phyloP scores from a whole-genome alignment of 2,888 invertebrate species.

The Seira ritae region DNA sequence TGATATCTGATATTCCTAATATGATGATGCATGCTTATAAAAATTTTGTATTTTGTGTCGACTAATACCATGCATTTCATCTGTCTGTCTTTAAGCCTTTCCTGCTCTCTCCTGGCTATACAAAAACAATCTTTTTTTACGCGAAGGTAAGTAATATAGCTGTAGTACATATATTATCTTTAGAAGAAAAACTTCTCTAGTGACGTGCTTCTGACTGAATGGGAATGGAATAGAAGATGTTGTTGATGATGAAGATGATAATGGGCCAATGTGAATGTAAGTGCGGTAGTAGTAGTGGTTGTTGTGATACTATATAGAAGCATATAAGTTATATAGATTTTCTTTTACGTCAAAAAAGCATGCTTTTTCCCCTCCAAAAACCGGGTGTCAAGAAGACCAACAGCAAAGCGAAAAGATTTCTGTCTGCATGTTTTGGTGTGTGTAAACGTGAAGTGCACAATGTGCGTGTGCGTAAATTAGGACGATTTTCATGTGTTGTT shows the following conservation, averaged over 20 bases:
- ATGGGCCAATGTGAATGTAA: constrained; percentile 64
- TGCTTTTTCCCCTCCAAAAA: constrained; percentile 62
- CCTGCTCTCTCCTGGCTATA: constrained; percentile 51
- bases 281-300: constrained; percentile 46
- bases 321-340: constrained; percentile 7
- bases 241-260: constrained; percentile 57
- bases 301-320: too few species aligned
- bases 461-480: constrained; percentile 61
- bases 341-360: constrained; percentile 66
- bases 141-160: constrained; percentile 24
- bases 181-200: constrained; percentile 23
- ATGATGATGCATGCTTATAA: constrained; percentile 13
- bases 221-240: constrained; percentile 58
- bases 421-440: constrained; percentile 23
- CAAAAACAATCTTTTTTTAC: constrained; percentile 55
- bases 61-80: constrained; percentile 22
- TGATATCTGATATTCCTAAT: constrained; percentile 25
- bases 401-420: constrained; percentile 33
- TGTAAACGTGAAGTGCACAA: constrained; percentile 21
- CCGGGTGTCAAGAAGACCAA: constrained; percentile 64
- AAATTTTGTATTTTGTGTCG: constrained; percentile 6
- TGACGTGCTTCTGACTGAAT: constrained; percentile 59
- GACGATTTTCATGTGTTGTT: constrained; percentile 42
- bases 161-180: constrained; percentile 21
- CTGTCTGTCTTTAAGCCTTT: constrained; percentile 19